Conservation (phyloP, 2,797 vertebrate species). For the Tokudaia muenninki region DNA sequence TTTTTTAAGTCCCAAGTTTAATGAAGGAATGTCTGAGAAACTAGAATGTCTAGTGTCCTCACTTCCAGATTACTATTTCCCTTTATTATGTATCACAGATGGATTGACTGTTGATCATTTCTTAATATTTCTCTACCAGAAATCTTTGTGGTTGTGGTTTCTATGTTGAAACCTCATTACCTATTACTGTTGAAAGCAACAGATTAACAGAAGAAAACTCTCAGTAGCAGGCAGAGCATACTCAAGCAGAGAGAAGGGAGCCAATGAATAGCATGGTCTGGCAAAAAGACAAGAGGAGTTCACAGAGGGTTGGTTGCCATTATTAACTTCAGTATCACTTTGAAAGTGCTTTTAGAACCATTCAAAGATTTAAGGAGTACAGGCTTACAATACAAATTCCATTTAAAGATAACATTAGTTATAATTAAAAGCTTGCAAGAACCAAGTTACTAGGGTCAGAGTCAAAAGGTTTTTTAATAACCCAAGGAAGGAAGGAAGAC, state of each 20-base stretch:
- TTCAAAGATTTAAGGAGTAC: neutral
- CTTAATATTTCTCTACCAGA: conserved; percentile 54
- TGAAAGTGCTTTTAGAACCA: neutral
- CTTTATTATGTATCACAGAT: conserved; percentile 34
- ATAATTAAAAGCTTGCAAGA: conserved; percentile 1
- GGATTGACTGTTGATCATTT: neutral
- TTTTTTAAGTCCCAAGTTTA: conserved; percentile 22
- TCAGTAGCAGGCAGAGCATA: neutral
- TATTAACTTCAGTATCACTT: neutral
- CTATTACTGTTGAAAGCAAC: neutral
- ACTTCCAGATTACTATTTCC: conserved; percentile 10
- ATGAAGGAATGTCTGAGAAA: neutral
- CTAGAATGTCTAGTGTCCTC: neutral
- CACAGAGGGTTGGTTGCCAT: neutral
- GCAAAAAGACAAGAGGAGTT: neutral
- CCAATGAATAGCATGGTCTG: neutral
- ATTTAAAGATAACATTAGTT: conserved; percentile 39
- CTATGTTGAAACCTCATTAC: neutral
- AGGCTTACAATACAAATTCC: neutral
- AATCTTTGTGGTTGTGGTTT: conserved; percentile 41
- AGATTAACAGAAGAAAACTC: neutral
- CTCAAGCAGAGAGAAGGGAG: neutral
- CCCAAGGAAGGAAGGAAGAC: neutral
- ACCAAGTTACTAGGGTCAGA: neutral
- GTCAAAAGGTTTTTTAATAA: neutral